Evolutionary conservation across 2,797 vertebrate species (phyloP).

Genomic region (Diplodus sargus): DNA sequence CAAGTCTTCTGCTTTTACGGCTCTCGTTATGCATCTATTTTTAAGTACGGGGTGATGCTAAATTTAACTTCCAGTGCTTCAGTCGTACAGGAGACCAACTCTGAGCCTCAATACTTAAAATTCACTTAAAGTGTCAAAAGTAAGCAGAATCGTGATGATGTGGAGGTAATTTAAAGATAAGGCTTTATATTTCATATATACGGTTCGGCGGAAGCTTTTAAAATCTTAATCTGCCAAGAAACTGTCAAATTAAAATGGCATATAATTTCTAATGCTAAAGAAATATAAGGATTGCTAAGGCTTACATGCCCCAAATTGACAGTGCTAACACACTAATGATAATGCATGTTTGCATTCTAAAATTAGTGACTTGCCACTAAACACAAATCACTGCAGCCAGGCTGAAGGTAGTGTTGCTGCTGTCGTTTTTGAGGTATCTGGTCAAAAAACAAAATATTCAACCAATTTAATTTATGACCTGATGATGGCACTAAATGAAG

Average conservation of each 20-base stretch:
- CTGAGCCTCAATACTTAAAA: conserved; percentile 17
- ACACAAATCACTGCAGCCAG: not conserved
- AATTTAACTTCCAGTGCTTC: conserved; percentile 58
- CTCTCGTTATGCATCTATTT: conserved; percentile 70
- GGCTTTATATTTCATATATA: not conserved
- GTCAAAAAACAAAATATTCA: too few relatives aligned
- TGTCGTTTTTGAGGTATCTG: not conserved
- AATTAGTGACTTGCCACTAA: not conserved
- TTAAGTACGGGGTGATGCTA: conserved; percentile 54
- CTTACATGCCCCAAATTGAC: not conserved
- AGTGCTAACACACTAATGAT: not conserved
- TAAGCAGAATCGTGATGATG: conserved; percentile 12
- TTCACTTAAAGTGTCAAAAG: conserved; percentile 12
- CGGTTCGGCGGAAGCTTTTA: not conserved
- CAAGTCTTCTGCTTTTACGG: conserved; percentile 63
- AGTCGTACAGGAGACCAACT: conserved; percentile 32
- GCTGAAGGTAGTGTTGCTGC: not conserved
- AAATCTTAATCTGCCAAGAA: not conserved
- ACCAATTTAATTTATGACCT: not conserved
- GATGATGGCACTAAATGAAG: not conserved
- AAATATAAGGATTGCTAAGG: not conserved
- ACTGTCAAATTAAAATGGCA: not conserved
- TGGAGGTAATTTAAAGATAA: not conserved
- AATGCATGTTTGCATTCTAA: not conserved
- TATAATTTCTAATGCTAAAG: too few relatives aligned